Evolutionary conservation across 2,797 vertebrate genomes (phyloP).

Genomic region (Muscicapa striata): DNA sequence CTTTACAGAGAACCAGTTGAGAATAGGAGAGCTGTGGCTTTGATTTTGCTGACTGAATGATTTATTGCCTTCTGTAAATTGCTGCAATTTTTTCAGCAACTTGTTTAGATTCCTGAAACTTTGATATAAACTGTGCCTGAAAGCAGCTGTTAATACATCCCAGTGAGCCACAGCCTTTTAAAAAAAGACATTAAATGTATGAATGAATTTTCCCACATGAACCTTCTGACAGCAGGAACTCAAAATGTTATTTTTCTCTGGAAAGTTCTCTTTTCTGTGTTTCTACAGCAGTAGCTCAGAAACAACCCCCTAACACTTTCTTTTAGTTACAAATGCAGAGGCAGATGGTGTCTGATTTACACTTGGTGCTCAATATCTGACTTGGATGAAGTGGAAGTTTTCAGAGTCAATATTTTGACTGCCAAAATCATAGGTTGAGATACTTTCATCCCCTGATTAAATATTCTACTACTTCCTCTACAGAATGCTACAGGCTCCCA

Average conservation of each 20-base stretch:
- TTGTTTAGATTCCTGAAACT: conserved; percentile 20
- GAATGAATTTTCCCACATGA: neutral
- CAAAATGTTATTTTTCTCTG: neutral
- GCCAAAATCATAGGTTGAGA: neutral
- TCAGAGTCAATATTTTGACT: neutral
- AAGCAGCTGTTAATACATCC: neutral
- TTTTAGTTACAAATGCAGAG: neutral
- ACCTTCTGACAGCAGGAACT: neutral
- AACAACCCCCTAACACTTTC: neutral
- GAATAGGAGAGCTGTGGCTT: neutral
- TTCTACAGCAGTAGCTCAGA: neutral
- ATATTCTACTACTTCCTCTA: neutral
- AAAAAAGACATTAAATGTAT: neutral
- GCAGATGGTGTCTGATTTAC: neutral
- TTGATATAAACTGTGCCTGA: neutral
- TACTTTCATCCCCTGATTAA: neutral
- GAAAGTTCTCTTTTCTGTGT: neutral
- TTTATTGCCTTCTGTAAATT: conserved; percentile 16
- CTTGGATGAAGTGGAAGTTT: neutral
- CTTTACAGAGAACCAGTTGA: neutral
- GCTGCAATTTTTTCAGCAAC: neutral
- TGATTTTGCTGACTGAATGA: neutral
- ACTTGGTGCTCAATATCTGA: neutral
- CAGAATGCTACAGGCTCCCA: neutral
- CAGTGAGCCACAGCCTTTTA: neutral